Percentiles rank a stretch among this genome's conserved stretches.
Evolutionary conservation across 2,113 vertebrate genomes (phyloP).

Genomic region (Megaceryle maxima): DNA sequence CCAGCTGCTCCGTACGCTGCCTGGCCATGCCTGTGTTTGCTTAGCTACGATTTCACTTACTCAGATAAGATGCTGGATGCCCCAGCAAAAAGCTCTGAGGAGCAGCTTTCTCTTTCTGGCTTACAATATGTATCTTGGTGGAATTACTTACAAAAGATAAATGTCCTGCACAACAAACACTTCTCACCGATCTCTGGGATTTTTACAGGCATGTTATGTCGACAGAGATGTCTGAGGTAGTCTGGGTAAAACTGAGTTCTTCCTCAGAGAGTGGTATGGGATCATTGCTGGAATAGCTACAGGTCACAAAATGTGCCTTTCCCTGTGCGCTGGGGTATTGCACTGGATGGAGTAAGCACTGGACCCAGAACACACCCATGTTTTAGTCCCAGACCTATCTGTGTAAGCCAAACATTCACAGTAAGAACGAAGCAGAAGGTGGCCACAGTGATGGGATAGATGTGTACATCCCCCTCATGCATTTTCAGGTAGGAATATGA

Average conservation of each 20-base stretch:
- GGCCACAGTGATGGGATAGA: neutral
- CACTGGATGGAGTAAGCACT: neutral
- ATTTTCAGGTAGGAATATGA: neutral
- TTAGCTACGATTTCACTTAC: conserved; percentile 13
- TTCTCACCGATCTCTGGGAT: neutral
- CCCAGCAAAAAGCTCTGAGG: conserved; percentile 8
- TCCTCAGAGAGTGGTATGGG: neutral
- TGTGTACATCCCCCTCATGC: neutral
- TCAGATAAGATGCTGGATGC: conserved; percentile 28
- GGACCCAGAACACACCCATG: fast-evolving
- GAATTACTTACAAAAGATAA: neutral
- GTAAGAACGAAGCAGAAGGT: neutral
- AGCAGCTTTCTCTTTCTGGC: conserved; percentile 19
- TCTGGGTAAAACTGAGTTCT: neutral
- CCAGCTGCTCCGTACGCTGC: conserved; percentile 24
- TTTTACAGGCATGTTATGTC: neutral
- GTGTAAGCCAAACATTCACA: neutral
- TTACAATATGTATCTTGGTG: neutral
- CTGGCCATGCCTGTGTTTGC: conserved; percentile 24
- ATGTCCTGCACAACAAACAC: neutral
- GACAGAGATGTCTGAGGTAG: neutral
- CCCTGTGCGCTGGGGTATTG: fast-evolving
- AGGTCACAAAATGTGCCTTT: neutral
- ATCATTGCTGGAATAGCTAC: neutral
- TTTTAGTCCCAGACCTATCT: neutral